Percentiles rank a stretch among this genome's conserved stretches.
Evolutionary conservation across 2,113 vertebrate genomes (phyloP).

Genomic region (Hucho hucho): DNA sequence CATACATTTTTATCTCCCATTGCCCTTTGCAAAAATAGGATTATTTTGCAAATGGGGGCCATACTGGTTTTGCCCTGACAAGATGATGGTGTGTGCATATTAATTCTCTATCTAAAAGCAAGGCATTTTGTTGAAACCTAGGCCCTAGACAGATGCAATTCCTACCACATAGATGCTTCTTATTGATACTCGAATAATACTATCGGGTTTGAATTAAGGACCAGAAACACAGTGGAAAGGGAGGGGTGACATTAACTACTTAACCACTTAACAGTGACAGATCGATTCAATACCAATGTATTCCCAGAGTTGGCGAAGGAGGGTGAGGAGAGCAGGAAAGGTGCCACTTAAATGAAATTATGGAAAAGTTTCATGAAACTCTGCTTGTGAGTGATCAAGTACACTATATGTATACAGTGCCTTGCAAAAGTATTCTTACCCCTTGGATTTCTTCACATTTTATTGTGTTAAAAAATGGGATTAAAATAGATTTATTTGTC

Average conservation of each 20-base stretch:
- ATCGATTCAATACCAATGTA: slow-evolving; percentile 19
- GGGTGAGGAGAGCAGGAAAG: not conserved
- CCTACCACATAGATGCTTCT: not conserved
- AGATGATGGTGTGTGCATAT: not conserved
- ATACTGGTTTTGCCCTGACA: slow-evolving; percentile 18
- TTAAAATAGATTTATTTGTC: too few relatives aligned
- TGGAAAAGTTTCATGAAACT: not conserved
- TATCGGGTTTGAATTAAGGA: not conserved
- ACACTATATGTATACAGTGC: too few relatives aligned
- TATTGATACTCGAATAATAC: not conserved
- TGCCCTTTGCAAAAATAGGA: not conserved
- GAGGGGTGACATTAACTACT: not conserved
- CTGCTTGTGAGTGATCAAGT: too few relatives aligned
- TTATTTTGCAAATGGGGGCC: not conserved
- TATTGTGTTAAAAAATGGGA: too few relatives aligned
- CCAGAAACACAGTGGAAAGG: not conserved
- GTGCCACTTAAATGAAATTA: slow-evolving; percentile 10
- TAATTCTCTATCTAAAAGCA: not conserved
- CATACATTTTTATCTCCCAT: slow-evolving; percentile 5
- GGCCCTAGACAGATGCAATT: not conserved
- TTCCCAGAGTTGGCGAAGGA: not conserved
- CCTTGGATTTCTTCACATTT: too few relatives aligned
- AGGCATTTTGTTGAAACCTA: not conserved
- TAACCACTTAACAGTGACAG: slow-evolving; percentile 17
- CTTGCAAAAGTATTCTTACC: too few relatives aligned